phyloP scores from a whole-genome alignment of 2,797 vertebrate species.

The Siniperca undulata region DNA sequence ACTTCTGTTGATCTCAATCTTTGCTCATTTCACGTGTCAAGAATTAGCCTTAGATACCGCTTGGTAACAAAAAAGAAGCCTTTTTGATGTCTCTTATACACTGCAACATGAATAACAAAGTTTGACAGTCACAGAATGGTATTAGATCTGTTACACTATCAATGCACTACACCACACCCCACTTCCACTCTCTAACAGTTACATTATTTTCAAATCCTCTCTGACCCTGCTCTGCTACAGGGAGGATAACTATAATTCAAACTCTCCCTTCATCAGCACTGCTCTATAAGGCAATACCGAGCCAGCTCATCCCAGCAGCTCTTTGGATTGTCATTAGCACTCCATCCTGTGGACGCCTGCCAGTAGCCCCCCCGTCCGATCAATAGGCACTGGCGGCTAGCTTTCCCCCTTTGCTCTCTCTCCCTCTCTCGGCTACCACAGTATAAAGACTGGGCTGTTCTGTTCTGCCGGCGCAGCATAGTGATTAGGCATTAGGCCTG shows the following conservation, averaged over 20 bases:
- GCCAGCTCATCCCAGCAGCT: constrained; percentile 76
- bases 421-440: constrained; percentile 58
- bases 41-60: neutral
- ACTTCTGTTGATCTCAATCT: constrained; percentile 12
- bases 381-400: constrained; percentile 81
- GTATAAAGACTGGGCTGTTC: constrained; percentile 70
- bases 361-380: constrained; percentile 75
- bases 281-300: constrained; percentile 52
- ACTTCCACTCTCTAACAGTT: constrained; percentile 22
- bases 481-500: constrained; percentile 82
- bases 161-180: constrained; percentile 16
- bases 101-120: neutral
- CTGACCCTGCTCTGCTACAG: constrained; percentile 40
- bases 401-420: constrained; percentile 64
- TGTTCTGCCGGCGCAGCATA: constrained; percentile 80
- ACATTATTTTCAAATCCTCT: constrained; percentile 46
- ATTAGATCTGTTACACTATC: constrained; percentile 17
- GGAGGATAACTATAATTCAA: constrained; percentile 65
- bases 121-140: constrained; percentile 10
- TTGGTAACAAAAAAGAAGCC: too few species aligned
- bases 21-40: constrained; percentile 16
- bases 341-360: constrained; percentile 81
- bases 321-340: constrained; percentile 82
- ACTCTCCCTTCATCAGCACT: constrained; percentile 69
- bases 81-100: neutral